phyloP scores from a whole-genome alignment of 1,140 invertebrate genomes.

The Euschistus heros region DNA sequence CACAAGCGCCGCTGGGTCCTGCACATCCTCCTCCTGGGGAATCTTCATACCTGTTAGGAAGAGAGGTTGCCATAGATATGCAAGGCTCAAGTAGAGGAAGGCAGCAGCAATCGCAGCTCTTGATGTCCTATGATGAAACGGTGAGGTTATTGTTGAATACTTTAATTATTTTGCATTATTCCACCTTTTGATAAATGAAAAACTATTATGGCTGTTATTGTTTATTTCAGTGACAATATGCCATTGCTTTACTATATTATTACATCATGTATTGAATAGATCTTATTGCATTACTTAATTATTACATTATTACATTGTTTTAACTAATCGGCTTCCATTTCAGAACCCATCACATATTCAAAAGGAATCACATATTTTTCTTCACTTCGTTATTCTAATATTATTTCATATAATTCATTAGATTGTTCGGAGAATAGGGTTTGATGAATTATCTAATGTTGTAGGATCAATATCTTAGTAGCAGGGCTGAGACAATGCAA shows the following conservation, averaged over 20 bases:
- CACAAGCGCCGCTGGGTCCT: slow-evolving; percentile 53
- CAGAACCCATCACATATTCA: too few relatives aligned
- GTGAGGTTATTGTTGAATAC: slow-evolving; percentile 33
- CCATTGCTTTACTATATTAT: too few relatives aligned
- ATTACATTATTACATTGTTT: too few relatives aligned
- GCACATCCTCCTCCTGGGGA: slow-evolving; percentile 37
- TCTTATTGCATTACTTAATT: too few relatives aligned
- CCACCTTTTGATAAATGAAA: not conserved
- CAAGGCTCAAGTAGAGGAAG: slow-evolving; percentile 40
- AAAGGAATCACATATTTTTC: too few relatives aligned
- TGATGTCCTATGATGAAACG: slow-evolving; percentile 68
- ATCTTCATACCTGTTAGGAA: not conserved
- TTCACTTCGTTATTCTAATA: too few relatives aligned
- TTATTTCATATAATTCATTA: too few relatives aligned
- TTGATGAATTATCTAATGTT: slow-evolving; percentile 21
- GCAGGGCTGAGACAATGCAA: slow-evolving; percentile 94
- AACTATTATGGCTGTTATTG: too few relatives aligned
- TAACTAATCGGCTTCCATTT: too few relatives aligned
- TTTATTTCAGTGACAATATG: too few relatives aligned
- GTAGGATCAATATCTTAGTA: slow-evolving; percentile 78
- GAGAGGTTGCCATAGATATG: slow-evolving; percentile 51
- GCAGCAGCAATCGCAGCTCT: slow-evolving; percentile 35
- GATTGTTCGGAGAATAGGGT: too few relatives aligned
- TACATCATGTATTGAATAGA: too few relatives aligned
- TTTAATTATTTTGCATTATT: slow-evolving; percentile 18